A percentile compares a stretch with the other conserved stretches of the same genome.
phyloP scores from a whole-genome alignment of 1,140 invertebrate species.

The Scaptodrosophila lebanonensis region DNA sequence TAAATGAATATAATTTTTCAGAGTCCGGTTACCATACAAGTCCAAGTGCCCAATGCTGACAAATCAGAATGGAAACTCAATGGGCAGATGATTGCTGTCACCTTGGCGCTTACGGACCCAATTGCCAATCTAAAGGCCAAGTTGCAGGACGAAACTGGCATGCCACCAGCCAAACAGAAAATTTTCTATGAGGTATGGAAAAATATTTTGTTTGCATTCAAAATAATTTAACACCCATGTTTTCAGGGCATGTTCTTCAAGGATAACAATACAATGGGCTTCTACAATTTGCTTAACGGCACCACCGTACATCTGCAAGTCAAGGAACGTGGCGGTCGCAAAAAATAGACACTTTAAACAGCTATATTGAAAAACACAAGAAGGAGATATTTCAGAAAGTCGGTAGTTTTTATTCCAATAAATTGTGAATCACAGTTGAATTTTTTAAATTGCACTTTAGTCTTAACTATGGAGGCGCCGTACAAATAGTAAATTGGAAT shows the following conservation, averaged over 20 bases:
- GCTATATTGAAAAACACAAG: neutral
- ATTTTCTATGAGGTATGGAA: constrained; percentile 68
- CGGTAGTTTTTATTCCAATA: constrained; percentile 61
- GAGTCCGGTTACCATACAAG: constrained; percentile 86
- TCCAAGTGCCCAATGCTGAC: constrained; percentile 90
- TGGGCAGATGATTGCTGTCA: constrained; percentile 91
- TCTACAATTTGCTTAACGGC: constrained; percentile 94
- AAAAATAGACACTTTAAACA: constrained; percentile 85
- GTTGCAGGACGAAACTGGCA: constrained; percentile 91
- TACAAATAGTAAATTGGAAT: constrained; percentile 18
- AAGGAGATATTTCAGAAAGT: constrained; percentile 34
- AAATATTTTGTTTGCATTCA: neutral
- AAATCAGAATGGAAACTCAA: constrained; percentile 98
- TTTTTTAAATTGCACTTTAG: constrained; percentile 67
- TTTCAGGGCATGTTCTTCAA: constrained; percentile 97
- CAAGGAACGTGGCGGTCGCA: constrained; percentile 98
- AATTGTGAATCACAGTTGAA: constrained; percentile 57
- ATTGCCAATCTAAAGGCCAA: constrained; percentile 92
- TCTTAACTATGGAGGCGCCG: constrained; percentile 22
- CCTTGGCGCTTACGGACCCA: constrained; percentile 87
- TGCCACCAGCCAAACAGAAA: constrained; percentile 99
- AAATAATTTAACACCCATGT: constrained; percentile 30
- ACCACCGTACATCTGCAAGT: constrained; percentile 92
- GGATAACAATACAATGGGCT: constrained; percentile 95
- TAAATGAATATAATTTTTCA: constrained; percentile 64